Evolutionary conservation across 2,113 vertebrate species (phyloP).

Genomic region (Cavia aperea): DNA sequence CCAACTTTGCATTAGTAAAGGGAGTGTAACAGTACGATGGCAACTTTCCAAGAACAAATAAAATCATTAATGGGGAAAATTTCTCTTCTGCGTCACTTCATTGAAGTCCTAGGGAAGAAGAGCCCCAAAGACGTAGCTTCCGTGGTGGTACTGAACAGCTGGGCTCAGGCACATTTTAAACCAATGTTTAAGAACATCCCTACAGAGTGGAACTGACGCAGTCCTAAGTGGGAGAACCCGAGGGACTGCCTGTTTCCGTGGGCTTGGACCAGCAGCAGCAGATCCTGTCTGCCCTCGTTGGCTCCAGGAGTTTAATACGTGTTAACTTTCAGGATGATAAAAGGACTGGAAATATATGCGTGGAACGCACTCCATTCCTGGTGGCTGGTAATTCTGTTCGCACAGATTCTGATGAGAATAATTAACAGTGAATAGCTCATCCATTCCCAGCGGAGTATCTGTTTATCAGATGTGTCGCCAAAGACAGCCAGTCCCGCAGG

Average conservation of each 20-base stretch:
- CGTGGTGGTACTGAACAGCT: neutral
- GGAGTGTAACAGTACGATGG: neutral
- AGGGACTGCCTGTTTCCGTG: neutral
- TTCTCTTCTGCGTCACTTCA: conserved; percentile 10
- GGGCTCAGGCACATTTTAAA: conserved; percentile 21
- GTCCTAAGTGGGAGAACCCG: neutral
- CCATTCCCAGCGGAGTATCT: neutral
- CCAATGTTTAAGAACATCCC: conserved; percentile 38
- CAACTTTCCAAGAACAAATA: conserved; percentile 27
- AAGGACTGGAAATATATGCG: neutral
- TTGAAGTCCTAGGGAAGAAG: conserved; percentile 31
- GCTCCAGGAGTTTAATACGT: neutral
- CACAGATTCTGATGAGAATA: neutral
- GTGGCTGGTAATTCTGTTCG: neutral
- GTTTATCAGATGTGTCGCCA: neutral
- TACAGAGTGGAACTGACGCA: neutral
- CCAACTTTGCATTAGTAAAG: neutral
- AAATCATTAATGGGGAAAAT: neutral
- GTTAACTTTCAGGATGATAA: conserved; percentile 11
- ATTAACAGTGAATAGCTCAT: conserved; percentile 22
- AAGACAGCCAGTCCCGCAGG: neutral
- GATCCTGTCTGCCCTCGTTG: neutral
- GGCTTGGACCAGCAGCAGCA: neutral
- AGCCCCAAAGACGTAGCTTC: neutral
- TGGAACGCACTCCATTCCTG: neutral